Evolutionary conservation across 2,888 invertebrate genomes (phyloP), one percentile per base, ranked within the genome.

Genomic region (Euzophera pinguis): DNA sequence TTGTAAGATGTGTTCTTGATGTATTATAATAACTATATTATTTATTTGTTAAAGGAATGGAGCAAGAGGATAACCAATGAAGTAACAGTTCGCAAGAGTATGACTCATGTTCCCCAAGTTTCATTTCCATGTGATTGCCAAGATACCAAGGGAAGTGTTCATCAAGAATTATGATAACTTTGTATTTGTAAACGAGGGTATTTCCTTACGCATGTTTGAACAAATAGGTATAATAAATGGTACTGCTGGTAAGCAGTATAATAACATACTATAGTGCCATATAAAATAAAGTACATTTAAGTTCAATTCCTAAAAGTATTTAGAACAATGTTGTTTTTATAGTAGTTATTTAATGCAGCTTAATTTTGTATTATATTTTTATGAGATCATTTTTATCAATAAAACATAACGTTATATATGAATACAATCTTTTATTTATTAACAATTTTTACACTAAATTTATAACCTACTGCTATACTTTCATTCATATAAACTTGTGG

Each of bases 1-100:
- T n/a, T n/a, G n/a, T n/a, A n/a, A n/a, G n/a, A n/a, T 22, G 22
- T 22, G 5, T 22, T 2, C 22, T 22, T 22, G 22, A 22, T 22
- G 22, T 22, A 22, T 22, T 22, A 22, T 22, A 7, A 38, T 14
- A 14, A 14, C 6, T 38, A 38, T 38, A 32, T 9, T 6, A 32
- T 50, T 57, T n/a, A n/a, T n/a, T 59, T 66, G 63, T 83, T 83
- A 51, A 62, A 95, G 93, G 93, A 96, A 89, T 96, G 95, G 93
- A 94, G 93, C 71, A 93, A 93, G 71, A 90, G 91, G 61, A 77
- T 96, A 41, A 83, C 78, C 43, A 93, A 91, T 62, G 60, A 77
- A 53, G 68, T 83, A 1, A 63, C 53, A 29, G 65, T 85, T 9
- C 60, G 56, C 38, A 65, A 81, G 52, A 77, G 65, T 14, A 90